Conservation (phyloP, 2,797 vertebrate genomes). For the Takifugu ocellatus region DNA sequence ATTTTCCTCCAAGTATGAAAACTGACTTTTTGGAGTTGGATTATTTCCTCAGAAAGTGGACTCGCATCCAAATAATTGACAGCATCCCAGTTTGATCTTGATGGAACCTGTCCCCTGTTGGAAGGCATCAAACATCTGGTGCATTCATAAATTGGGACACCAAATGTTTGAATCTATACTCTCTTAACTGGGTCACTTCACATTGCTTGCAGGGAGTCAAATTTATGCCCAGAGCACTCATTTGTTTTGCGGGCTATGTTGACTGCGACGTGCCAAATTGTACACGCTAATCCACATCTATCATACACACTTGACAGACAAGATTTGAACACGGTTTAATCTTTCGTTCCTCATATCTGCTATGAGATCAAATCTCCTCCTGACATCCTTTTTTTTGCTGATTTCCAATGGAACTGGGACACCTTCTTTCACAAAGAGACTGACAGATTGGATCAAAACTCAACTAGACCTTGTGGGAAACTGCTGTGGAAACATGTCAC, state of each 20-base stretch:
- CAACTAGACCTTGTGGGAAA: slow-evolving; percentile 28
- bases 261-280: slow-evolving; percentile 14
- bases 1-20: slow-evolving; percentile 40
- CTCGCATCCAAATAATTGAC: slow-evolving; percentile 39
- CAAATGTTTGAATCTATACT: slow-evolving; percentile 35
- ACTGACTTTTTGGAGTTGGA: slow-evolving; percentile 51
- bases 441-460: slow-evolving; percentile 47
- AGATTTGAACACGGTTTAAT: slow-evolving; percentile 45
- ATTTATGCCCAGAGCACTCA: slow-evolving; percentile 24
- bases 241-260: slow-evolving; percentile 9
- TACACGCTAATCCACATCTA: slow-evolving; percentile 25
- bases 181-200: slow-evolving; percentile 44
- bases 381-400: slow-evolving; percentile 30
- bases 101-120: slow-evolving; percentile 39
- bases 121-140: slow-evolving; percentile 56
- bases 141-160: slow-evolving; percentile 47
- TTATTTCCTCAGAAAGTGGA: slow-evolving; percentile 44
- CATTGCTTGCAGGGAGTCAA: slow-evolving; percentile 26
- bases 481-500: slow-evolving; percentile 29
- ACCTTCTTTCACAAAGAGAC: slow-evolving; percentile 40
- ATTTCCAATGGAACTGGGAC: slow-evolving; percentile 34
- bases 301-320: slow-evolving; percentile 30
- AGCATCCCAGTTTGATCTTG: slow-evolving; percentile 54
- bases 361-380: slow-evolving; percentile 29
- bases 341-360: slow-evolving; percentile 27